A percentile compares a stretch with the other conserved stretches of the same genome.
These are phyloP conservation scores for Lithophane semibrunnea DNA, from an alignment of 2,888 invertebrate species.

Conservation along the genomic window DNA sequence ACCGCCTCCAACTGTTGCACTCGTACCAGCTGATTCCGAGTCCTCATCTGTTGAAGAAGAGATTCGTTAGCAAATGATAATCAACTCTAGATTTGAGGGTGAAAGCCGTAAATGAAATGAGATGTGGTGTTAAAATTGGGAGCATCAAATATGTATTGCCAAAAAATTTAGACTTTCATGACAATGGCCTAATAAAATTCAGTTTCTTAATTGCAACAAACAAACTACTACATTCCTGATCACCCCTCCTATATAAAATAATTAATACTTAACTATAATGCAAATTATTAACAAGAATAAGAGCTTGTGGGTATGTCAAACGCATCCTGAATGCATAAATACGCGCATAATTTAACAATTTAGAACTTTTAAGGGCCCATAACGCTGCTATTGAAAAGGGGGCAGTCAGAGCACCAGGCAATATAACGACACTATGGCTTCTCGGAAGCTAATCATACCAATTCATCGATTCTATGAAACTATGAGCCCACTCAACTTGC, in stretches of 20 bases:
- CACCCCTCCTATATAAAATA: slow-evolving; percentile 16
- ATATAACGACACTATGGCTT: slow-evolving; percentile 57
- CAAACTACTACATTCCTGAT: slow-evolving; percentile 11
- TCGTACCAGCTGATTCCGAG: slow-evolving; percentile 86
- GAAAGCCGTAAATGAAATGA: slow-evolving; percentile 48
- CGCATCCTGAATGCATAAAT: slow-evolving; percentile 72
- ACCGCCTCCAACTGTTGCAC: slow-evolving; percentile 75
- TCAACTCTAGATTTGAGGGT: neutral
- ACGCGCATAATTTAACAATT: slow-evolving; percentile 75
- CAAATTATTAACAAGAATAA: slow-evolving; percentile 47
- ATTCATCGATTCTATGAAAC: slow-evolving; percentile 70
- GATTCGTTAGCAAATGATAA: slow-evolving; percentile 21
- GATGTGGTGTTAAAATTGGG: slow-evolving; percentile 13
- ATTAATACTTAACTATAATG: slow-evolving; percentile 40
- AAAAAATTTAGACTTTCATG: neutral
- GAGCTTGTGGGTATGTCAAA: slow-evolving; percentile 57
- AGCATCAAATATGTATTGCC: slow-evolving; percentile 1
- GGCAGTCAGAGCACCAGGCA: slow-evolving; percentile 47
- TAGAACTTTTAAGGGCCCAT: slow-evolving; percentile 72
- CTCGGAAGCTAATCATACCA: slow-evolving; percentile 67
- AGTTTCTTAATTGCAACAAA: slow-evolving; percentile 4
- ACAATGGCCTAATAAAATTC: neutral
- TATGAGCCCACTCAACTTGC: slow-evolving; percentile 27
- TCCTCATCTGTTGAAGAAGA: slow-evolving; percentile 89
- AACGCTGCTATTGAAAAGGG: slow-evolving; percentile 68